Evolutionary conservation across 1,140 invertebrate genomes (phyloP).

Genomic region (Rhynchophorus ferrugineus): DNA sequence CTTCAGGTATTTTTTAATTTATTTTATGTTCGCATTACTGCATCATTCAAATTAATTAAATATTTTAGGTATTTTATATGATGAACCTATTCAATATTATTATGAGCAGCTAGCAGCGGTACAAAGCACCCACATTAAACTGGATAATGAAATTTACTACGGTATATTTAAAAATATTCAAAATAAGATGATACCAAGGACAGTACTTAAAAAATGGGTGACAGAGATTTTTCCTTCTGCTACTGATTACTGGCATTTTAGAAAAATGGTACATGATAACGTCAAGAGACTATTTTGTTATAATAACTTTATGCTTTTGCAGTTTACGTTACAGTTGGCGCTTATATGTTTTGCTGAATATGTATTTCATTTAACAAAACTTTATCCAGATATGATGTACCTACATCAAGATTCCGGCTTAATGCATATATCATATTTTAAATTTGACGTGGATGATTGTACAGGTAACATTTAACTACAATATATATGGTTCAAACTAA

Average conservation of each 20-base stretch:
- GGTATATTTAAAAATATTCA: conserved; percentile 89
- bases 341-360: conserved; percentile 88
- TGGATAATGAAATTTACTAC: conserved; percentile 81
- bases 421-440: conserved; percentile 92
- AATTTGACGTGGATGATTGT: conserved; percentile 91
- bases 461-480: conserved; percentile 57
- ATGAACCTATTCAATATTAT: conserved; percentile 81
- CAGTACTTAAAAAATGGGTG: conserved; percentile 85
- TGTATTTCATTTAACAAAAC: conserved; percentile 86
- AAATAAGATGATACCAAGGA: conserved; percentile 78
- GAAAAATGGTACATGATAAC: conserved; percentile 72
- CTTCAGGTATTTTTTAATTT: conserved; percentile 5
- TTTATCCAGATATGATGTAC: conserved; percentile 98
- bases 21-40: background rate
- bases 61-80: conserved; percentile 73
- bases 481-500: too few relatives aligned
- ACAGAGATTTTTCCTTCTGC: conserved; percentile 77
- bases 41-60: background rate
- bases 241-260: conserved; percentile 96
- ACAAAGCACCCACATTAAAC: conserved; percentile 79
- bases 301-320: conserved; percentile 42
- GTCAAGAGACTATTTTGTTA: too few relatives aligned
- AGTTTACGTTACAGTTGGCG: conserved; percentile 87
- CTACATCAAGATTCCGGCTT: conserved; percentile 94
- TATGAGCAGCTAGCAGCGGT: conserved; percentile 86